A percentile compares a stretch with the other conserved stretches of the same genome.
Evolutionary conservation across 2,113 vertebrate species (phyloP).

Genomic region (Naja naja): DNA sequence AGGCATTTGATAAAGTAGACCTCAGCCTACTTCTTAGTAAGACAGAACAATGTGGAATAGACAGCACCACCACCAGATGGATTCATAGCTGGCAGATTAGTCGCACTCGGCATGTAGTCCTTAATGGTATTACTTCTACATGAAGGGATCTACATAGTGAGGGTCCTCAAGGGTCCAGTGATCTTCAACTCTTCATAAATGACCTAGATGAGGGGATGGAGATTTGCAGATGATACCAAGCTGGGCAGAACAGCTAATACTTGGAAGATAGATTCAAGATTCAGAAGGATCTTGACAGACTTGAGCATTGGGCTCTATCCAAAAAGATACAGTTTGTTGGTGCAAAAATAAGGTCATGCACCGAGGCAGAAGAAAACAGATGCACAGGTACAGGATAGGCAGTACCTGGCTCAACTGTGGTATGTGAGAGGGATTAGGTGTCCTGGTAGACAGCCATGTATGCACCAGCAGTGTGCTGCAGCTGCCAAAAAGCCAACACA

Average conservation of each 20-base stretch:
- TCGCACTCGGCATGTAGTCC: not conserved
- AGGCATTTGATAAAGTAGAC: too few relatives aligned
- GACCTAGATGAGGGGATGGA: not conserved
- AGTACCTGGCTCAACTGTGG: too few relatives aligned
- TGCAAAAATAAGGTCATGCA: too few relatives aligned
- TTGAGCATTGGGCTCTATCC: not conserved
- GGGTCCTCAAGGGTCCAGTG: not conserved
- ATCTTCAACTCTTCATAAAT: not conserved
- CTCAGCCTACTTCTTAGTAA: too few relatives aligned
- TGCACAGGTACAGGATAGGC: too few relatives aligned
- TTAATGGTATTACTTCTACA: not conserved
- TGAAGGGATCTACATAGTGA: not conserved
- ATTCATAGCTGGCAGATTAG: not conserved
- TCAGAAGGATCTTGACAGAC: not conserved
- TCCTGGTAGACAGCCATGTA: too few relatives aligned
- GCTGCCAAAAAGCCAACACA: too few relatives aligned
- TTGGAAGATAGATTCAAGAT: not conserved
- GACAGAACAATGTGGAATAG: not conserved
- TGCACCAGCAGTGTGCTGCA: too few relatives aligned
- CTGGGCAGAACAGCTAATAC: not conserved
- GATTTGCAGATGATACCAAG: not conserved
- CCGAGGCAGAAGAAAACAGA: too few relatives aligned
- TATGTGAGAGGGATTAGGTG: too few relatives aligned
- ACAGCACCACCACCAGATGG: not conserved
- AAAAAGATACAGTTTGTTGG: too few relatives aligned